Base-by-base conservation (phyloP, 2,797 vertebrate genomes). In the Chromis chromis region DNA sequence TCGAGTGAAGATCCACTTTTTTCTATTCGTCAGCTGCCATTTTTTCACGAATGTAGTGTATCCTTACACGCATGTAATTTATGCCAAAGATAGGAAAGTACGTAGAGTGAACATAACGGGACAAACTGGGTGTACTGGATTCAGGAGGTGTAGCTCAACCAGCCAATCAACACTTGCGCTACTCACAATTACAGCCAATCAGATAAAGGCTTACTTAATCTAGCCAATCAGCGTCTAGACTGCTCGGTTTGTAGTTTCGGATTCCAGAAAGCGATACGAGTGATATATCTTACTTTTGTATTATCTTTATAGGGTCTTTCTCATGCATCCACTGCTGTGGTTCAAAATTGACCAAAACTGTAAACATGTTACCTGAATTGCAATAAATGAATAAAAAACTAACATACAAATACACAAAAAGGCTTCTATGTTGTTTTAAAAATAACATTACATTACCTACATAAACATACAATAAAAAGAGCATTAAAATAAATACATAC, bases 11-110 rank as follows among this genome's bases (percentile, higher is more conserved):
- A 86, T 84, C 81, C 82, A 82, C 89, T 92, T 92, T 89, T 88
- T 81, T 88, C 84, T 92, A 92, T 78, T 91, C 90, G 88, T 81
- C 91, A 89, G 90, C 90, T 93, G 91, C 93, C 93, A 93, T 94
- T 90, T 93, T 91, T 91, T 88, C 85, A 84, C 89, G 53, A 89
- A 86, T 87, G 88, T 92, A 89, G 87, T 86, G 89, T 90, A 85
- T 74, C 86, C 81, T 81, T 89, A 90, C 88, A 87, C 89, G 90
- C 81, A 88, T 86, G 82, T 91, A 91, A 89, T 89, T 76, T 82
- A 88, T 68, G 86, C 82, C 87, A 61, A 88, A 92, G 85, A 91
- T 89, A 3, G 70, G 52, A 0, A 66, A 46, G 11, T 10, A 3
- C 0, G 7, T 19, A 0, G 48, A 72, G 56, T 4, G 7, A 65